Evolutionary conservation across 2,888 invertebrate species (phyloP), one percentile per base, ranked within the genome.

Genomic region (Augochlorella aurata): DNA sequence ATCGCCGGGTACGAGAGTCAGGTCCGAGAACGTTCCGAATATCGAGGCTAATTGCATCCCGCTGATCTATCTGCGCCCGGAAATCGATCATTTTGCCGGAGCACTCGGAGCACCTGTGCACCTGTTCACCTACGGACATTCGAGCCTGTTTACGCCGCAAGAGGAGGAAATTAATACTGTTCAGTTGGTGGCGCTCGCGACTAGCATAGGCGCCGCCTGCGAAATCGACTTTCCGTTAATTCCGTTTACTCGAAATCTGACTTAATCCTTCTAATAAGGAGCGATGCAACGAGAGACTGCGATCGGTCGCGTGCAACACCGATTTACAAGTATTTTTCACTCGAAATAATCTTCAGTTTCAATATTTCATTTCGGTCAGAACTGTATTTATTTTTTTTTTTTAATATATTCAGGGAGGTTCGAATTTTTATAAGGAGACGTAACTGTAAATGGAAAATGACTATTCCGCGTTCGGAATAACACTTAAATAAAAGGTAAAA

Each of bases 161-260:
- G 72, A 61, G 78, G 65, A 78, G 89, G 85, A 89, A 88, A 88
- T 85, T 84, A 89, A 90, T 88, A 88, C 89, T 88, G 89, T 75
- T 86, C 78, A 86, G 79, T 87, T 84, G 77, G 79, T 81, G 84
- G 77, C 80, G 61, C 85, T 86, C 83, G 61, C 45, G 83, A 85
- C 84, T 88, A 80, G 80, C 79, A 76, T n/a, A 78, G 73, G 85
- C 69, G 78, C 45, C 24, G 47, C 47, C 29, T 58, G 81, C 70
- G 63, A 63, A 67, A 70, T 74, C 47, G 75, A 45, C 45, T 75
- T 61, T 47, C 58, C 49, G 66, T 81, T 74, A 50, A 66, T 61
- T 47, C 58, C 45, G 70, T 74, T 74, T 50, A 70, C 67, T 71
- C 50, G 74, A 75, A 70, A 50, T 47, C 70, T 50, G 49, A n/a